Evolutionary conservation across 2,888 invertebrate genomes (phyloP), one percentile per base, ranked within the genome.

Genomic region (Trichogramma evanescens): DNA sequence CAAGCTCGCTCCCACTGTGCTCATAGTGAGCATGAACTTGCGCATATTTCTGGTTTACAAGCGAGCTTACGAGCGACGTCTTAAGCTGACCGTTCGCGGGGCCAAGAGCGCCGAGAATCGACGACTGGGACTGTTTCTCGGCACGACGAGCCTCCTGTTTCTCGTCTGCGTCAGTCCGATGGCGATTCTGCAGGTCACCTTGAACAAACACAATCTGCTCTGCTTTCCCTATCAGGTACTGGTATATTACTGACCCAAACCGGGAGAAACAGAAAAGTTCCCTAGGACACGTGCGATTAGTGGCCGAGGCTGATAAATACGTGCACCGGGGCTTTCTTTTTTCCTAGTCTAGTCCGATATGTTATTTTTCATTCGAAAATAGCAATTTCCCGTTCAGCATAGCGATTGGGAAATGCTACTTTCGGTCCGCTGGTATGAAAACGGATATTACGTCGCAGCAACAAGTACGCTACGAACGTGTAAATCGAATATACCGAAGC

Each of bases 141-240:
- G 86, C 42, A 86, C 85, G 62, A 87, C 87, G 4, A 86, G 86
- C 65, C 82, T 87, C 55, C 74, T 87, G 50, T 88, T 88, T 74
- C 79, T 88, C 54, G 81, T 86, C 13, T 87, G 87, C 74, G 86
- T 87, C 43, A 86, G 86, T 10, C 87, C 87, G 1, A 87, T 87
- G 87, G 86, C 86, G 57, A 84, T 87, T 65, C 79, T 87, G 9
- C 87, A 87, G 69, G 83, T 87, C 66, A 86, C 86, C 8, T 79
- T 88, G 65, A 85, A 84, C 43, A 83, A 86, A 66, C 80, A 81
- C 63, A 84, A 86, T 70, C 76, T 86, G 66, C 81, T 81, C 48
- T 80, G 81, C 66, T 86, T 84, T 71, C 81, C 85, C 46, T 87
- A 86, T 74, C 86, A 87, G 80, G 85, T 84, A 72, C 75, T 55